Base-by-base conservation (phyloP, 2,888 invertebrate genomes). In the Acleris cristana region DNA sequence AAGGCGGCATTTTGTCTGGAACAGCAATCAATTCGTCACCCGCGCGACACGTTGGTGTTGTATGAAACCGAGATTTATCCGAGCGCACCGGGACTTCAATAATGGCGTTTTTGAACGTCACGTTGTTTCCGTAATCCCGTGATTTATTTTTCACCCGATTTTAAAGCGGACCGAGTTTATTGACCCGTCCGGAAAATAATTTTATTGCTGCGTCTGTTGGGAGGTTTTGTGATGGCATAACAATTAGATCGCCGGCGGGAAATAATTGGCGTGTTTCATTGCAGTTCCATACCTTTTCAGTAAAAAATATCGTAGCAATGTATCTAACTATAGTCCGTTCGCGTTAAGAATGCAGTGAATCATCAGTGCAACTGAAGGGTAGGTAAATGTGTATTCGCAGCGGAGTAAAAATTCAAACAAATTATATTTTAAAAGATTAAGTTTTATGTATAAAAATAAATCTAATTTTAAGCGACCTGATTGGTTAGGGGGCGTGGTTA, bases 21-120 rank as follows among this genome's bases (percentile, higher is more conserved):
- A 72, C 62, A 69, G 69, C 71, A 73, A 71, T 71, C 71, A 71
- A 74, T 76, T 74, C 72, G 72, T 72, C 76, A 76, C 71, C 70
- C 70, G 66, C 56, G 53, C 59, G 68, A 49, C 66, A 64, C 70
- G 72, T 66, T 69, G 68, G 53, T 57, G 58, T 65, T 63, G 62
- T 64, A 67, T 62, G 59, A 69, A 59, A 64, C 63, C 70, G 63
- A 62, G 61, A 64, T 66, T 60, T 61, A 57, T 65, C 63, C 58
- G 67, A 21, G 48, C 14, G 58, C 58, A 21, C 48, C 58, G 48
- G 48, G 48, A 40, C 53, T 49, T 61, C 65, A 61, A 66, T 67
- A 67, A 63, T 67, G 48, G 53, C 58, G 63, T 67, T 67, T 63
- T 63, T 67, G 63, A 67, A 62, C 57, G 62, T 67, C 67, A 63